These are phyloP conservation scores for Dipodomys ordii DNA, from an alignment of 2,113 vertebrate species.

Conservation along the genomic window DNA sequence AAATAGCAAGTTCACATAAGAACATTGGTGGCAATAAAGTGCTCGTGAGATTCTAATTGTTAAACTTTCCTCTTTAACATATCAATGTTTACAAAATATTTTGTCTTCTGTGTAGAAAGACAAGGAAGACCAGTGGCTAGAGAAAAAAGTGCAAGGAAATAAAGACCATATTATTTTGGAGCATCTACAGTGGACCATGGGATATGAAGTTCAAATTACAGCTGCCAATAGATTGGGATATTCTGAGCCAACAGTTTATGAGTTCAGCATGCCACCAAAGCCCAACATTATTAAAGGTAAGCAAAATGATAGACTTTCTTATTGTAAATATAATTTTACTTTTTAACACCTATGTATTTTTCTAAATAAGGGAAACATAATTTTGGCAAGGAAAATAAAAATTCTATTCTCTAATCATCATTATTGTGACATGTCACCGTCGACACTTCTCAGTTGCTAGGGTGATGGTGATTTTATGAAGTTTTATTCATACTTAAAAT, in stretches of 20 bases:
- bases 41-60: background rate
- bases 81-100: background rate
- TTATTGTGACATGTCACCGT: background rate
- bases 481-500: background rate
- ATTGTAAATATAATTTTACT: background rate
- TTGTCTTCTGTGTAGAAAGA: slow-evolving; percentile 89
- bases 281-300: slow-evolving; percentile 98
- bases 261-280: slow-evolving; percentile 98
- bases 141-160: slow-evolving; percentile 95
- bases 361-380: background rate
- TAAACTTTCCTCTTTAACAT: background rate
- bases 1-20: background rate
- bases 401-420: background rate
- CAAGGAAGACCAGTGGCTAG: slow-evolving; percentile 98
- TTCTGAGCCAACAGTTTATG: slow-evolving; percentile 96
- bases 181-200: slow-evolving; percentile 97
- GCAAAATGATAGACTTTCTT: slow-evolving; percentile 9
- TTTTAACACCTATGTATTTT: background rate
- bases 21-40: background rate
- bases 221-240: slow-evolving; percentile 96
- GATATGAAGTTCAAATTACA: slow-evolving; percentile 98
- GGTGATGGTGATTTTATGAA: background rate
- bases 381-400: background rate
- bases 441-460: background rate
- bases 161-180: slow-evolving; percentile 96